These are phyloP conservation scores for Empidonax alnorum DNA, from an alignment of 2,113 vertebrate genomes.

Conservation along the genomic window DNA sequence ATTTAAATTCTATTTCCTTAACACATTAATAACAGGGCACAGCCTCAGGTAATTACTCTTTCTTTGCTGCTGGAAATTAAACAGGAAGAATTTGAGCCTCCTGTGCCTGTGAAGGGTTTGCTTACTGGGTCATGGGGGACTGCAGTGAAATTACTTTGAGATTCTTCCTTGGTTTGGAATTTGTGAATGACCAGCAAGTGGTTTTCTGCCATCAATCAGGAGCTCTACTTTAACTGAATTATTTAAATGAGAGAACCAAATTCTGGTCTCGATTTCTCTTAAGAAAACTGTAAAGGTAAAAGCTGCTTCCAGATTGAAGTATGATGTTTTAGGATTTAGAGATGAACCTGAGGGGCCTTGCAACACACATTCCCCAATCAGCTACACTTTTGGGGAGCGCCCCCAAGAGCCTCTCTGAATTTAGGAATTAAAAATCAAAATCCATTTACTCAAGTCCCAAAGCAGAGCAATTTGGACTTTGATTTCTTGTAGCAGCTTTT, in stretches of 20 bases:
- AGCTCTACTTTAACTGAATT: background rate
- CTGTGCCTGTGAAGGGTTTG: background rate
- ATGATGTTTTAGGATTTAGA: background rate
- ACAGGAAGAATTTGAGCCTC: background rate
- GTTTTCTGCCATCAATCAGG: background rate
- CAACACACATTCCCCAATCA: background rate
- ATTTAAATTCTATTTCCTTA: constrained; percentile 36
- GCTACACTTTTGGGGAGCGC: background rate
- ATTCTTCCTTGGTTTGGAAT: background rate
- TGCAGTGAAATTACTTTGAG: background rate
- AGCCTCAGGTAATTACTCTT: background rate
- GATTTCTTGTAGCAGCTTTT: constrained; percentile 37
- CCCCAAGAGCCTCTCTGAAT: background rate
- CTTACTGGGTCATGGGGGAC: background rate
- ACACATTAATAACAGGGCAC: constrained; percentile 2
- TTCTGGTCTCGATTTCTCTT: background rate
- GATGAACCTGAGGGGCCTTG: background rate
- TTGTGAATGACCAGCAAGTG: background rate
- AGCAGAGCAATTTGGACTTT: constrained; percentile 34
- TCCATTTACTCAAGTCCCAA: background rate
- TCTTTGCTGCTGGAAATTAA: constrained; percentile 36
- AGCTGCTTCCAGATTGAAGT: background rate
- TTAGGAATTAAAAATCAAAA: constrained; percentile 26
- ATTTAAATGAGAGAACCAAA: background rate
- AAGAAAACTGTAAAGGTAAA: background rate